These are phyloP conservation scores for Gnathonemus longibarbis DNA, from an alignment of 2,113 vertebrate genomes.

Conservation along the genomic window DNA sequence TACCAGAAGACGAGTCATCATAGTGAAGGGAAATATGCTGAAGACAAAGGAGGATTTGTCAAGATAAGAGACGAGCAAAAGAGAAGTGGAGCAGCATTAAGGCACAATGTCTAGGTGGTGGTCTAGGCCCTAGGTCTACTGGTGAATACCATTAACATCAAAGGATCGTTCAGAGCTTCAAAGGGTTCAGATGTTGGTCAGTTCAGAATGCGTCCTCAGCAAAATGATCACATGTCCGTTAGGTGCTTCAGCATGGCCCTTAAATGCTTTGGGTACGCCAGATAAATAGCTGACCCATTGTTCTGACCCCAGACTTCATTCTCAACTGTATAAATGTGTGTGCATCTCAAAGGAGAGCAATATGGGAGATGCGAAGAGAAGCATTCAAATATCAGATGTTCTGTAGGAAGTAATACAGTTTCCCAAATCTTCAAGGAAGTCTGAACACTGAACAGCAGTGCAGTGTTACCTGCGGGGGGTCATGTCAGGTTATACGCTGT, in stretches of 20 bases:
- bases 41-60: background rate
- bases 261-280: background rate
- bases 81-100: background rate
- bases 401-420: background rate
- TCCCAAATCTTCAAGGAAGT: background rate
- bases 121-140: background rate
- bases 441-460: background rate
- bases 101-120: too few species aligned
- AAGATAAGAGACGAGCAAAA: background rate
- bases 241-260: background rate
- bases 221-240: background rate
- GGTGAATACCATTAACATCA: background rate
- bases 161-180: background rate
- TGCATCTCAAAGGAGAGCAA: background rate
- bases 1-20: background rate
- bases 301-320: background rate
- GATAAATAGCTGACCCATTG: background rate
- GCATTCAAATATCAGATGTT: background rate
- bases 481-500: background rate
- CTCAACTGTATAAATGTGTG: background rate
- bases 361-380: background rate
- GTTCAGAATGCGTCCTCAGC: background rate
- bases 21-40: background rate
- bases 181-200: background rate
- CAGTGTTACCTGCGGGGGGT: background rate